These are phyloP conservation scores for Ochropleura leucogaster DNA, from an alignment of 2,888 invertebrate species.

Conservation along the genomic window DNA sequence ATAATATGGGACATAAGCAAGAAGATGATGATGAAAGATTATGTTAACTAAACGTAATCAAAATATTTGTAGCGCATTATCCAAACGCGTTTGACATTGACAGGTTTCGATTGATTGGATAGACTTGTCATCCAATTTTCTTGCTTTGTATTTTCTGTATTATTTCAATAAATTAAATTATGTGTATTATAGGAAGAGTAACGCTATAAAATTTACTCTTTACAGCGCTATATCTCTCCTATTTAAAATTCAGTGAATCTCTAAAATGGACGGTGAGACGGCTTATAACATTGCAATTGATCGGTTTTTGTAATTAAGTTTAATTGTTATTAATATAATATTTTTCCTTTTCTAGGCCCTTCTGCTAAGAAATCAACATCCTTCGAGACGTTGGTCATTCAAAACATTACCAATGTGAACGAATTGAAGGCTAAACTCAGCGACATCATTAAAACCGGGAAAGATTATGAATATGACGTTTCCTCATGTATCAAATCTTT, in stretches of 20 bases:
- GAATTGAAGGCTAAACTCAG: slow-evolving; percentile 87
- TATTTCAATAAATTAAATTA: slow-evolving; percentile 58
- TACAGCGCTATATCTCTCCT: slow-evolving; percentile 27
- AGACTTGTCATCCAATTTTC: slow-evolving; percentile 55
- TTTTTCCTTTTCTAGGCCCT: slow-evolving; percentile 73
- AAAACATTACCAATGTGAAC: slow-evolving; percentile 81
- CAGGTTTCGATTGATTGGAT: slow-evolving; percentile 63
- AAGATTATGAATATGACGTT: slow-evolving; percentile 86
- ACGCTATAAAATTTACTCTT: slow-evolving; percentile 39
- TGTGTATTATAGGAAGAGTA: slow-evolving; percentile 41
- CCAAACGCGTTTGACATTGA: slow-evolving; percentile 57
- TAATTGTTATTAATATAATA: slow-evolving; percentile 38
- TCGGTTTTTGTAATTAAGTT: slow-evolving; percentile 40
- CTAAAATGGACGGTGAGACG: slow-evolving; percentile 75
- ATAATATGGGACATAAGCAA: background rate
- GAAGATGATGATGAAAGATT: background rate
- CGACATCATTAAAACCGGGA: slow-evolving; percentile 84
- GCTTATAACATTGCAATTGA: background rate
- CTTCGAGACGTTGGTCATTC: slow-evolving; percentile 83
- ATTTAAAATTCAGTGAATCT: slow-evolving; percentile 32
- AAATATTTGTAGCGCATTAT: slow-evolving; percentile 20
- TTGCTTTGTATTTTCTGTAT: slow-evolving; percentile 58
- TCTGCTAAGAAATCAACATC: slow-evolving; percentile 84
- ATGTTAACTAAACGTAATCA: slow-evolving; percentile 20
- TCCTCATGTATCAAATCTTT: slow-evolving; percentile 84